These are phyloP conservation scores for Danio tinwini DNA, from an alignment of 2,797 vertebrate species.

Conservation along the genomic window DNA sequence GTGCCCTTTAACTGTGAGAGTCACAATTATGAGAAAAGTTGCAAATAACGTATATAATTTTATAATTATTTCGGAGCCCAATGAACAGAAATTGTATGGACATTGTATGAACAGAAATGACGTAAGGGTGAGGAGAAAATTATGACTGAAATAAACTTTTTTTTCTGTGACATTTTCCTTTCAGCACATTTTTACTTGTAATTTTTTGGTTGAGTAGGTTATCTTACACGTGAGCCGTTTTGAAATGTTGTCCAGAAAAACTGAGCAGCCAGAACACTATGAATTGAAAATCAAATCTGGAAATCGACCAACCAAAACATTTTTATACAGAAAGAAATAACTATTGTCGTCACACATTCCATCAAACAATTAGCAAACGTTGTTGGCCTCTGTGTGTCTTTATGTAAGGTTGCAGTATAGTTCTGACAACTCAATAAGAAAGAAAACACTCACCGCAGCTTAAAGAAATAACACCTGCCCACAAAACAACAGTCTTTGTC, in stretches of 20 bases:
- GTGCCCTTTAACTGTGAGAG: no score
- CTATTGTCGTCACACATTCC: neutral
- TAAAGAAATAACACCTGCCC: slow-evolving; percentile 51
- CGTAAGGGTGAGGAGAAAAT: neutral
- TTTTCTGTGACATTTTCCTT: neutral
- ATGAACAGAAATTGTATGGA: no score
- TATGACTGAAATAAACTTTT: neutral
- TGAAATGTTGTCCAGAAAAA: slow-evolving; percentile 22
- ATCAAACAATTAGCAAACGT: slow-evolving; percentile 25
- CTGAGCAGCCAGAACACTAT: neutral
- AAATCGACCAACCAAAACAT: slow-evolving; percentile 22
- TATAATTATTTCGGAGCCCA: neutral
- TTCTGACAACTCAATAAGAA: slow-evolving; percentile 37
- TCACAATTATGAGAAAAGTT: no score
- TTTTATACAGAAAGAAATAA: neutral
- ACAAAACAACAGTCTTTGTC: slow-evolving; percentile 43
- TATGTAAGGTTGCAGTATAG: slow-evolving; percentile 9
- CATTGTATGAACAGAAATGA: neutral
- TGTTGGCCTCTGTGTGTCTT: neutral
- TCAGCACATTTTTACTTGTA: neutral
- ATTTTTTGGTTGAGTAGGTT: slow-evolving; percentile 1
- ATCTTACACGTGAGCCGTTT: neutral
- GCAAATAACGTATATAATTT: neutral
- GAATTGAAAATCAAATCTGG: neutral
- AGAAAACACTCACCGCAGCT: slow-evolving; percentile 28